Percentiles rank a stretch among this genome's conserved stretches.
phyloP scores from a whole-genome alignment of 2,797 vertebrate species.

The Spheniscus humboldti region DNA sequence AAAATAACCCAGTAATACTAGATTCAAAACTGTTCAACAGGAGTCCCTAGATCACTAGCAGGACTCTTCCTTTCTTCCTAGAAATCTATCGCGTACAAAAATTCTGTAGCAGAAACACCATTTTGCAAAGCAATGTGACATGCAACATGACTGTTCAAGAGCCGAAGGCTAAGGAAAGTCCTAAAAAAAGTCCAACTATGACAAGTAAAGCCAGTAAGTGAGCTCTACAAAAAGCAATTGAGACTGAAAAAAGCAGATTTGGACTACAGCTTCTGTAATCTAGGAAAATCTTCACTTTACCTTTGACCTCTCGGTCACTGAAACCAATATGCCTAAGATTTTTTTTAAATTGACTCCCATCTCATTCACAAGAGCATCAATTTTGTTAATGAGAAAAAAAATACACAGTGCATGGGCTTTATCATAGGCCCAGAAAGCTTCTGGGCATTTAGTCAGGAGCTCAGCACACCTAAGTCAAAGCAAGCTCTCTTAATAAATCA shows the following conservation, averaged over 20 bases:
- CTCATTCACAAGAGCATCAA: neutral
- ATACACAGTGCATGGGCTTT: neutral
- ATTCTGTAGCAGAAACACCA: neutral
- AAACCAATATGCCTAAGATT: neutral
- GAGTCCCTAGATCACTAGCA: neutral
- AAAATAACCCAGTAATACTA: neutral
- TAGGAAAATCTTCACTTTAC: neutral
- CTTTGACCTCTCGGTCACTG: neutral
- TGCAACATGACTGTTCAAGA: neutral
- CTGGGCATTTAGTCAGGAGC: neutral
- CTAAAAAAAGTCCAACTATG: neutral
- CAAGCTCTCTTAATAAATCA: neutral
- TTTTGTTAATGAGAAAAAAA: neutral
- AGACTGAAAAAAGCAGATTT: neutral
- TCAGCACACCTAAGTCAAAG: neutral
- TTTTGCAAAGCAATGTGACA: neutral
- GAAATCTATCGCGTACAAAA: neutral
- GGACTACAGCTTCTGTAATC: neutral
- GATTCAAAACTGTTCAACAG: neutral
- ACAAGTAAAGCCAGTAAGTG: neutral
- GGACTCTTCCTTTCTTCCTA: neutral
- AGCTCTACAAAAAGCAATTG: neutral
- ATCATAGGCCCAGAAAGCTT: neutral
- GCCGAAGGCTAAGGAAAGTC: neutral
- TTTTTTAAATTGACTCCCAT: neutral